phyloP scores from a whole-genome alignment of 2,113 vertebrate genomes.

The human region GRCh38 chr16:54726001-54726500 shows the following conservation, averaged over 20 bases:
- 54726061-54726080: background rate
- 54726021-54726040: background rate
- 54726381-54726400: too few species aligned
- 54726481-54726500: too few species aligned
- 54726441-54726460: too few species aligned
- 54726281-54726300: background rate
- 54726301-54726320: background rate
- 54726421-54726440: too few species aligned
- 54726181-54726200: background rate
- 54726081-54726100: background rate
- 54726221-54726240: background rate
- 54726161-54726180: background rate
- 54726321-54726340: too few species aligned
- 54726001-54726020: background rate
- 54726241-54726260: background rate
- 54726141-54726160: background rate
- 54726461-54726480: too few species aligned
- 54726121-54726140: background rate
- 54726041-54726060: background rate
- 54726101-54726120: background rate
- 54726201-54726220: background rate
- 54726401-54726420: too few species aligned
- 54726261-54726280: background rate
- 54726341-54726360: too few species aligned
- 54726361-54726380: too few species aligned